Percentiles rank a stretch among this genome's conserved stretches.
Conservation (phyloP, 2,113 vertebrate species). For the Thymallus thymallus region DNA sequence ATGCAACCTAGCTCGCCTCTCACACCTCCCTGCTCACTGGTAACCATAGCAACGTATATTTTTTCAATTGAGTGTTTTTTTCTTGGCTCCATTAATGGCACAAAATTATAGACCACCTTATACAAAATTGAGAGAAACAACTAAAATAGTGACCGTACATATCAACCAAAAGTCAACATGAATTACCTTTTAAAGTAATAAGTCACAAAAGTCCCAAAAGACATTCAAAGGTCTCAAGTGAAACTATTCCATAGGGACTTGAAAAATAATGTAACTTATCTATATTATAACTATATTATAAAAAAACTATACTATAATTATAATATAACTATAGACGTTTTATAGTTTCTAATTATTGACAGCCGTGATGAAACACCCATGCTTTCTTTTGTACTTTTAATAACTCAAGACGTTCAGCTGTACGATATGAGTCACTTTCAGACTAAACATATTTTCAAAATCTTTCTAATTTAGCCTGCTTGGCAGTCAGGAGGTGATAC, state of each 20-base stretch:
- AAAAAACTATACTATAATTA: too few species aligned
- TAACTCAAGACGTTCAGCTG: not conserved
- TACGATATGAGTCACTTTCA: conserved; percentile 20
- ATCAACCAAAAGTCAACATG: not conserved
- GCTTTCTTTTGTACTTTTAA: not conserved
- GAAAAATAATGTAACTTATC: too few species aligned
- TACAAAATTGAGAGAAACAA: not conserved
- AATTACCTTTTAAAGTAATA: too few species aligned
- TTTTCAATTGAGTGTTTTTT: conserved; percentile 15
- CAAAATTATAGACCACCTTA: conserved; percentile 6
- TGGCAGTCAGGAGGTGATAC: conserved; percentile 34
- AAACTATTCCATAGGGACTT: too few species aligned
- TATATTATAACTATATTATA: too few species aligned
- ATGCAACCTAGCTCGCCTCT: not conserved
- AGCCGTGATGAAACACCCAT: too few species aligned
- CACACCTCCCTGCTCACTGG: conserved; percentile 10
- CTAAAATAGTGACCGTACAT: not conserved
- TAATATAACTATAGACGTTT: too few species aligned
- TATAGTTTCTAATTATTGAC: too few species aligned
- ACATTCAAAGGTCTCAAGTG: too few species aligned
- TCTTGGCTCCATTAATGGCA: conserved; percentile 4
- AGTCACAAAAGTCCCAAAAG: too few species aligned
- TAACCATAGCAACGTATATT: conserved; percentile 26
- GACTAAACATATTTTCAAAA: conserved; percentile 28
- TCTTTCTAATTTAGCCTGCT: conserved; percentile 34